Conservation (phyloP, 2,113 vertebrate species). For the Gadus chalcogrammus region DNA sequence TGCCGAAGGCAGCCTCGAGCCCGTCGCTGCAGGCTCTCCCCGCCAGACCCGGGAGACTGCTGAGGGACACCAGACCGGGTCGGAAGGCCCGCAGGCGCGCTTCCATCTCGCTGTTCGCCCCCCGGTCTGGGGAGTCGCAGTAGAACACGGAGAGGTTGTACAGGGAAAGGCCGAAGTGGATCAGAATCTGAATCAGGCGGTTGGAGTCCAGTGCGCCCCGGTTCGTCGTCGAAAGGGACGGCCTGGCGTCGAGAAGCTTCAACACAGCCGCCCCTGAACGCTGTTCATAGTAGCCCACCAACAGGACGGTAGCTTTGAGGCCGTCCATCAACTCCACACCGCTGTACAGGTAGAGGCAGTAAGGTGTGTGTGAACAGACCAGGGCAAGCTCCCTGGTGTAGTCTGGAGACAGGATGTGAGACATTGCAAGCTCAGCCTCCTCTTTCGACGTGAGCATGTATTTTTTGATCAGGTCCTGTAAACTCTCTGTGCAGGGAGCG, state of each 20-base stretch:
- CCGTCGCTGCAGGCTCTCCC: slow-evolving; percentile 49
- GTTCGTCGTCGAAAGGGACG: not conserved
- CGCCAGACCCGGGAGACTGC: slow-evolving; percentile 47
- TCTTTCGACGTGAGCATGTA: not conserved
- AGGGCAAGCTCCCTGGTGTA: slow-evolving; percentile 27
- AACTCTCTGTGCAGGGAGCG: not conserved
- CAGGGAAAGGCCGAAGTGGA: slow-evolving; percentile 29
- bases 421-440: not conserved
- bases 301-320: slow-evolving; percentile 37
- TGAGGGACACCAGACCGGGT: slow-evolving; percentile 51
- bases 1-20: slow-evolving; percentile 33
- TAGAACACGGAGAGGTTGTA: slow-evolving; percentile 57
- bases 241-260: slow-evolving; percentile 47
- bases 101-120: slow-evolving; percentile 11
- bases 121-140: slow-evolving; percentile 32
- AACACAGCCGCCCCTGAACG: slow-evolving; percentile 34
- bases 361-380: slow-evolving; percentile 42
- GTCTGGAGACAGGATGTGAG: slow-evolving; percentile 21
- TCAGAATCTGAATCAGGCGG: slow-evolving; percentile 40
- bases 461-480: slow-evolving; percentile 37
- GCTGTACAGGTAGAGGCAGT: slow-evolving; percentile 63
- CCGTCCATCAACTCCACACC: slow-evolving; percentile 39
- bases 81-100: slow-evolving; percentile 36
- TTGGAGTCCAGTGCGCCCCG: not conserved
- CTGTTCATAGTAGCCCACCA: slow-evolving; percentile 59